Evolutionary conservation across 2,113 vertebrate genomes (phyloP).

Genomic region (Cathartes aura): DNA sequence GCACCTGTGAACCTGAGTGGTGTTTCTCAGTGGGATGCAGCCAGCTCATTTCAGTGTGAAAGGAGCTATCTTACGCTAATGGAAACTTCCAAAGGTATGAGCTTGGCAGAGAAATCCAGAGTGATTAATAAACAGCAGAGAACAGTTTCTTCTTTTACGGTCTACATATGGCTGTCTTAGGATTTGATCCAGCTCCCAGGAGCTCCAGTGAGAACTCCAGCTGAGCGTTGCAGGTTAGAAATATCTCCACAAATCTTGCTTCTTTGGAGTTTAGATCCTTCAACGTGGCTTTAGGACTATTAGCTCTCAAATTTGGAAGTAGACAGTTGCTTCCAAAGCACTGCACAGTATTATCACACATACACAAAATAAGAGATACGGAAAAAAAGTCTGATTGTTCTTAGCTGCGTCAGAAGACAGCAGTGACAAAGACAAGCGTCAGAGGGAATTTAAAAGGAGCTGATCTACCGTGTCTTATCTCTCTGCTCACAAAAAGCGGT

Average conservation of each 20-base stretch:
- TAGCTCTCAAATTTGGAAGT: neutral
- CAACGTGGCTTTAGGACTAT: fast-evolving
- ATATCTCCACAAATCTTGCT: neutral
- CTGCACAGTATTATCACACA: neutral
- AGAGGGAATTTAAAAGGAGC: neutral
- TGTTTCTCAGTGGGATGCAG: neutral
- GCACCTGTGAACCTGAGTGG: neutral
- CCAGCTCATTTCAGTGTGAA: neutral
- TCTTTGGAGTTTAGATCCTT: neutral
- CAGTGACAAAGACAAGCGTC: neutral
- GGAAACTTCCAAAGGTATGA: neutral
- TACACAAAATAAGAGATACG: neutral
- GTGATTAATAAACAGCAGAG: neutral
- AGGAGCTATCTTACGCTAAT: neutral
- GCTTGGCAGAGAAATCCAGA: neutral
- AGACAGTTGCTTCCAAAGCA: neutral
- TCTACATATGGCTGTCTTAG: neutral
- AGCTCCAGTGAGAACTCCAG: neutral
- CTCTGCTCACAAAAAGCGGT: neutral
- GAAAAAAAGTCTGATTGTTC: neutral
- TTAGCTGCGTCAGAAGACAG: neutral
- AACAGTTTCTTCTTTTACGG: neutral
- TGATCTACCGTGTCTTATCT: neutral
- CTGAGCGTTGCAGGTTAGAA: neutral
- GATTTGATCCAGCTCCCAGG: neutral